Evolutionary conservation across 1,140 invertebrate genomes (phyloP).

Genomic region (Drosophila prosaltans): DNA sequence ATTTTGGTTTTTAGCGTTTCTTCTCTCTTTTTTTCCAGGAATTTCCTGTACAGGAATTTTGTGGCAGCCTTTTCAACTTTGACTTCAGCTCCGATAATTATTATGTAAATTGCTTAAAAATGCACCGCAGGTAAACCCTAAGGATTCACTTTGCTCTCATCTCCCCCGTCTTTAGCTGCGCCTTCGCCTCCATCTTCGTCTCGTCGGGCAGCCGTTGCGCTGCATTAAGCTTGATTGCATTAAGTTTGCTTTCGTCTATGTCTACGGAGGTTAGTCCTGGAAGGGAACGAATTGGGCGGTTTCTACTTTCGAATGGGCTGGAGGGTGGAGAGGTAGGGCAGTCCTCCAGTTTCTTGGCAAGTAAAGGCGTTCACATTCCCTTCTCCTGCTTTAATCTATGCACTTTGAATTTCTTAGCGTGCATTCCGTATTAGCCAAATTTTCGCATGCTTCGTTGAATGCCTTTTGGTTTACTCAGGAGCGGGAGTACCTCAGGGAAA

Average conservation of each 20-base stretch:
- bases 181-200: slow-evolving; percentile 15
- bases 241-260: slow-evolving; percentile 73
- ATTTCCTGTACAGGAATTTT: slow-evolving; percentile 7
- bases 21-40: neutral
- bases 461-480: slow-evolving; percentile 38
- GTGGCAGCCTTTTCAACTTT: slow-evolving; percentile 19
- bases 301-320: neutral
- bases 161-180: neutral
- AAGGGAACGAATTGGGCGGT: slow-evolving; percentile 6
- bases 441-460: slow-evolving; percentile 72
- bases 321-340: too few species aligned
- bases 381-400: slow-evolving; percentile 68
- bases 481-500: neutral
- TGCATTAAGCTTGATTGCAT: slow-evolving; percentile 79
- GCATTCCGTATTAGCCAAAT: slow-evolving; percentile 78
- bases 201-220: slow-evolving; percentile 70
- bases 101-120: slow-evolving; percentile 81
- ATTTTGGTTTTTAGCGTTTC: slow-evolving; percentile 28
- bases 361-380: slow-evolving; percentile 18
- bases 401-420: slow-evolving; percentile 75
- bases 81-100: slow-evolving; percentile 68
- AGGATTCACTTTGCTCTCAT: slow-evolving; percentile 66
- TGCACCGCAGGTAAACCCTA: slow-evolving; percentile 76
- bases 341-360: slow-evolving; percentile 27
- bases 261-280: neutral